These are phyloP conservation scores for Papilio elwesi DNA, from an alignment of 2,888 invertebrate genomes.

Conservation along the genomic window DNA sequence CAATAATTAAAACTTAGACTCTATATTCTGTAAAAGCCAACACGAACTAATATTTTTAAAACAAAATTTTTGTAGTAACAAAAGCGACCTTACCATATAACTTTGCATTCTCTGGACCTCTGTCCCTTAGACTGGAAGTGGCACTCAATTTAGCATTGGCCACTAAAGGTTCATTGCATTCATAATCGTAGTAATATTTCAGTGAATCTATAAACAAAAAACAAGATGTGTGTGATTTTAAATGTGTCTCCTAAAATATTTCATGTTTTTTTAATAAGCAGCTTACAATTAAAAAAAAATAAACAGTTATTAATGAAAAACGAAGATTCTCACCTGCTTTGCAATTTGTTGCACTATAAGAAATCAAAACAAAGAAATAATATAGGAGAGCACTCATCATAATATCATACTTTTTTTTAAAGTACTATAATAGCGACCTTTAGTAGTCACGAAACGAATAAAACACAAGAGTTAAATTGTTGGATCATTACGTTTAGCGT, in stretches of 20 bases:
- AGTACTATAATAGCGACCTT: constrained; percentile 47
- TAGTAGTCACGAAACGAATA: constrained; percentile 63
- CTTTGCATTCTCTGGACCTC: constrained; percentile 93
- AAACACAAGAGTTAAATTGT: constrained; percentile 57
- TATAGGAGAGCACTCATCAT: constrained; percentile 75
- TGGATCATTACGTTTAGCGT: constrained; percentile 79
- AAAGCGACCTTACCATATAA: constrained; percentile 89
- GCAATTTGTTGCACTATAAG: constrained; percentile 65
- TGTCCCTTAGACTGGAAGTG: constrained; percentile 90
- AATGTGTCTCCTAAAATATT: not conserved
- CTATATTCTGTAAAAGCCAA: no score
- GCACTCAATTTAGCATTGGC: constrained; percentile 89
- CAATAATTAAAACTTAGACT: not conserved
- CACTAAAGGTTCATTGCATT: constrained; percentile 92
- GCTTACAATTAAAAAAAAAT: not conserved
- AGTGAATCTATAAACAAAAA: constrained; percentile 64
- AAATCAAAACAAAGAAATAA: constrained; percentile 77
- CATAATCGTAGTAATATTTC: constrained; percentile 81
- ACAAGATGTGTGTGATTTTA: not conserved
- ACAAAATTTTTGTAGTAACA: not conserved
- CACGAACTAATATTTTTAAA: no score
- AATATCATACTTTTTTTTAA: constrained; percentile 71
- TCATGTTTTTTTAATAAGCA: not conserved
- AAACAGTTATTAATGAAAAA: not conserved
- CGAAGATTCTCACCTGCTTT: constrained; percentile 68